A percentile compares a stretch with the other conserved stretches of the same genome.
phyloP scores from a whole-genome alignment of 2,113 vertebrate species.

The Myotis brandtii region DNA sequence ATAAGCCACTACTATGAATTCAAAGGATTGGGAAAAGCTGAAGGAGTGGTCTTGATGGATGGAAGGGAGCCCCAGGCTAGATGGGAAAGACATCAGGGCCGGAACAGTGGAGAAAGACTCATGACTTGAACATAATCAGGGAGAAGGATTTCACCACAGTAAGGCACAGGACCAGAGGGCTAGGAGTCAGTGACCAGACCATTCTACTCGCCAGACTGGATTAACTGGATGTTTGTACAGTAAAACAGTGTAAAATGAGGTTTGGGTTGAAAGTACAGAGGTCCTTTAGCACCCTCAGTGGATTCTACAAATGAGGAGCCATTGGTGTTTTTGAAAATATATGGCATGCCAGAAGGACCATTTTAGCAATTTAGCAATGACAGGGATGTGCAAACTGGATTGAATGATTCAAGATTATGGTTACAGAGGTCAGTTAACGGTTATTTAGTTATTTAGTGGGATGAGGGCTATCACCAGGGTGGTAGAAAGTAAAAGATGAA shows the following conservation, averaged over 20 bases:
- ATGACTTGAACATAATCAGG: neutral
- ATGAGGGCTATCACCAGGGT: neutral
- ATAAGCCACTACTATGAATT: neutral
- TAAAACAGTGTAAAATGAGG: neutral
- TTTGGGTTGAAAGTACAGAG: neutral
- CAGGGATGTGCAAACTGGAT: neutral
- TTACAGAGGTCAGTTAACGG: neutral
- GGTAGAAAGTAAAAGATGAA: neutral
- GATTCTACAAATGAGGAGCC: neutral
- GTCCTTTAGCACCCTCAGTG: neutral
- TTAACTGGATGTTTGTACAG: neutral
- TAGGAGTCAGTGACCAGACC: neutral
- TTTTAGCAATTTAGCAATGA: no score
- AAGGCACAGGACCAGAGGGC: neutral
- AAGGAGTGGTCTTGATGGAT: neutral
- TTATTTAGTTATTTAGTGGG: neutral
- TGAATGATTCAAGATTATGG: neutral
- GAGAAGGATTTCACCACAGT: neutral
- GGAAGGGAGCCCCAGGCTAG: neutral
- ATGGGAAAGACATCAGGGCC: neutral
- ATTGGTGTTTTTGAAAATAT: neutral
- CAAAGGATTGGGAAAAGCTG: neutral
- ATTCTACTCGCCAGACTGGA: neutral
- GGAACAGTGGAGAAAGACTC: neutral
- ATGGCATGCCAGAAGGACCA: neutral